Base-by-base conservation (phyloP, 2,888 invertebrate genomes). In the Agelastica alni region DNA sequence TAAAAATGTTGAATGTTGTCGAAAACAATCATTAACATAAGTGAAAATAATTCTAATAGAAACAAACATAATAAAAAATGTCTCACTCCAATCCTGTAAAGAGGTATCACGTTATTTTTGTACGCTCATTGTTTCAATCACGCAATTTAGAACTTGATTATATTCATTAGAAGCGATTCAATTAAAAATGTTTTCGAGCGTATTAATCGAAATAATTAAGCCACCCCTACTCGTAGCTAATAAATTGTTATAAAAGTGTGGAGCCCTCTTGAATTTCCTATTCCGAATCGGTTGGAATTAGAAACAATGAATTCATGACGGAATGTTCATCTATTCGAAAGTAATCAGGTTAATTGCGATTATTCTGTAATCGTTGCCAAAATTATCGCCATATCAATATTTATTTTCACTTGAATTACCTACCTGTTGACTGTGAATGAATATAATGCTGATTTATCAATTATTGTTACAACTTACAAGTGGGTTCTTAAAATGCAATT, bases 51-150 rank as follows among this genome's bases (percentile, higher is more conserved):
- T n/a, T n/a, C n/a, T n/a, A n/a, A n/a, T n/a, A n/a, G n/a, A n/a
- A n/a, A n/a, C n/a, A n/a, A n/a, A n/a, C n/a, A n/a, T n/a, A n/a
- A n/a, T n/a, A n/a, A n/a, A n/a, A 26, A 26, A 7, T 7, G 9
- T 26, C 37, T 39, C 18, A 39, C 6, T 39, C 37, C 37, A 39
- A 10, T 12, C 18, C 37, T 39, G 37, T 6, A 2, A 13, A 20
- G 2, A 39, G 17, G 18, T 18, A 20, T 64, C 64, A 63, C 66
- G 59, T 56, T 57, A 60, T 63, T 68, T 69, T 66, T 63, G 61
- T 63, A 62, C 65, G 64, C 65, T 66, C 68, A 61, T 67, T 66
- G 67, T 71, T 68, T 68, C 67, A 70, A 71, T 68, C 63, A 63
- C 63, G 63, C 67, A 65, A 68, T 68, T 72, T 68, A 64, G 57